These are phyloP conservation scores for Calameuta pallipes DNA, from an alignment of 2,888 invertebrate genomes.

Conservation along the genomic window DNA sequence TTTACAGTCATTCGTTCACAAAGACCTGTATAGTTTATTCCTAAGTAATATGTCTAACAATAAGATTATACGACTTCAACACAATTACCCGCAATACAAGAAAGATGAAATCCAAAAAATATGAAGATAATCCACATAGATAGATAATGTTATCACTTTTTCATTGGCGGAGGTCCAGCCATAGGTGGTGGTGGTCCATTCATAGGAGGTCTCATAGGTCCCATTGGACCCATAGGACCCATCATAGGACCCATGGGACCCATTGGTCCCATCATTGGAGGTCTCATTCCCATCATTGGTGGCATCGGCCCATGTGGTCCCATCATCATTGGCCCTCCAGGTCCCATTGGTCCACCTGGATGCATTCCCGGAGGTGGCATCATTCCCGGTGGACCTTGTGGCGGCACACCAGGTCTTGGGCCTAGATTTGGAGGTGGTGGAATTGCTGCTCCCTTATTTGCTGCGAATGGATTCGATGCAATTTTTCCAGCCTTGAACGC, in stretches of 20 bases:
- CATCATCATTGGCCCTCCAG: conserved; percentile 65
- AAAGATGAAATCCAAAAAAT: conserved; percentile 3
- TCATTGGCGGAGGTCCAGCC: conserved; percentile 55
- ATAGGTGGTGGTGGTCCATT: conserved; percentile 74
- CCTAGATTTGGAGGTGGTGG: conserved; percentile 78
- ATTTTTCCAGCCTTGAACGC: conserved; percentile 98
- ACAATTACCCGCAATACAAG: background rate
- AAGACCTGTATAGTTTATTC: background rate
- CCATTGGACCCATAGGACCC: conserved; percentile 77
- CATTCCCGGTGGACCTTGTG: conserved; percentile 73
- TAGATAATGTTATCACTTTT: conserved; percentile 23
- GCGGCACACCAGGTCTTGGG: conserved; percentile 64
- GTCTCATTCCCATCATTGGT: conserved; percentile 85
- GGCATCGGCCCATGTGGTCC: conserved; percentile 75
- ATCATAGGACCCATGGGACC: conserved; percentile 74
- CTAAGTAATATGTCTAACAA: background rate
- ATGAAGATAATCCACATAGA: conserved; percentile 3
- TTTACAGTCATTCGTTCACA: background rate
- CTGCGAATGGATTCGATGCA: conserved; percentile 89
- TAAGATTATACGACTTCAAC: background rate
- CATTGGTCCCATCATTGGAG: conserved; percentile 83
- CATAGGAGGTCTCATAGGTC: conserved; percentile 79
- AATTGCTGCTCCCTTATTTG: conserved; percentile 79
- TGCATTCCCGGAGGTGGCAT: conserved; percentile 69
- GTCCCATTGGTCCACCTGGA: conserved; percentile 68